These are phyloP conservation scores for Prenolepis imparis DNA, from an alignment of 2,888 invertebrate genomes.

Conservation along the genomic window DNA sequence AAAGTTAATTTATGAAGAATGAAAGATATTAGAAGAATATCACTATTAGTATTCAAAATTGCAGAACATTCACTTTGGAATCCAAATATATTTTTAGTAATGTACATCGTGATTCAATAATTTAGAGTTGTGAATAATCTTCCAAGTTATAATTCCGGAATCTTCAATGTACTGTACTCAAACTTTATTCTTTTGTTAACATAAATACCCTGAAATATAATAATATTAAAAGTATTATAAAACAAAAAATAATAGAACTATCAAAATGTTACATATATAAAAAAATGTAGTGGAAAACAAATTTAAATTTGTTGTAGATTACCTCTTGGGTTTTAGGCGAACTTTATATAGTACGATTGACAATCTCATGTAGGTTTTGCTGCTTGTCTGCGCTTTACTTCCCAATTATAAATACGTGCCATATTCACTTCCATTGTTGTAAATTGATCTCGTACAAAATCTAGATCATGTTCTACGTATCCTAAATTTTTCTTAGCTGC, in stretches of 20 bases:
- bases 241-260: neutral
- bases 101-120: constrained; percentile 64
- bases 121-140: constrained; percentile 63
- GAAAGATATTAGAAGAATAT: constrained; percentile 28
- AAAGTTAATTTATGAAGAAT: constrained; percentile 8
- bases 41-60: constrained; percentile 31
- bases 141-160: constrained; percentile 52
- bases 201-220: constrained; percentile 58
- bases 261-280: neutral
- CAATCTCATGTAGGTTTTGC: constrained; percentile 86
- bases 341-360: constrained; percentile 45
- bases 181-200: constrained; percentile 51
- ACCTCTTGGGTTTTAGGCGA: constrained; percentile 67
- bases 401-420: constrained; percentile 99
- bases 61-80: constrained; percentile 53
- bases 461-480: constrained; percentile 96
- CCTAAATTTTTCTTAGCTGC: constrained; percentile 94
- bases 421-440: constrained; percentile 99
- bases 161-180: constrained; percentile 50
- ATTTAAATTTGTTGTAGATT: constrained; percentile 23
- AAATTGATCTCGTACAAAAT: constrained; percentile 98
- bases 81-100: constrained; percentile 64
- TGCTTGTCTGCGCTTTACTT: constrained; percentile 96
- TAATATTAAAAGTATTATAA: neutral
- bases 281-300: neutral